Percentiles rank a stretch among this genome's conserved stretches.
These are phyloP conservation scores for Onychorhynchus coronatus DNA, from an alignment of 2,113 vertebrate genomes.

Conservation along the genomic window DNA sequence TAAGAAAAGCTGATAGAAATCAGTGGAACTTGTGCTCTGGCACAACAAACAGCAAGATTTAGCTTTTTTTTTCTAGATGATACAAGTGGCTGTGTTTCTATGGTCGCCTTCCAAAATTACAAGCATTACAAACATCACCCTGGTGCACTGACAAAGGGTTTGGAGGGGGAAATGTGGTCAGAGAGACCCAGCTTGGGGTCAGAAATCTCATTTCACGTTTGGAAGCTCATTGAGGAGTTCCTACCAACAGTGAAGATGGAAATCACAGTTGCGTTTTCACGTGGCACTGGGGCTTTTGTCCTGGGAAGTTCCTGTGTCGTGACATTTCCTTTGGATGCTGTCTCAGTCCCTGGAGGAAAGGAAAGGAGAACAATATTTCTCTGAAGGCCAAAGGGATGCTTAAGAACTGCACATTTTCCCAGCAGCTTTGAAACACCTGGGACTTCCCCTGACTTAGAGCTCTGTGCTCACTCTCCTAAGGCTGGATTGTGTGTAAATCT, in stretches of 20 bases:
- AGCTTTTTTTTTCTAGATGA: neutral
- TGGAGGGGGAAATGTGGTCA: neutral
- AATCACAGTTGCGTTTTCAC: neutral
- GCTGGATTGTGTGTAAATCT: accelerated
- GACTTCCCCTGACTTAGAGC: neutral
- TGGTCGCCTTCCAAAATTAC: no score
- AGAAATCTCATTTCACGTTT: neutral
- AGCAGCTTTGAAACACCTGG: neutral
- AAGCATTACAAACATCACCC: neutral
- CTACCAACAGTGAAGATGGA: neutral
- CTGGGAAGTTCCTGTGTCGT: neutral
- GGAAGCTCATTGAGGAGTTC: neutral
- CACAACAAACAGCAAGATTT: neutral
- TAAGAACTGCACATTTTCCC: neutral
- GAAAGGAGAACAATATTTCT: neutral
- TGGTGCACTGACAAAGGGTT: neutral
- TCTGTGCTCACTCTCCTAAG: neutral
- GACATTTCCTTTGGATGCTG: neutral
- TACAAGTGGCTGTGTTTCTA: neutral
- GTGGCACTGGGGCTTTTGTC: neutral
- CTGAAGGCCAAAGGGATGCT: neutral
- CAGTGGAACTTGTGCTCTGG: neutral
- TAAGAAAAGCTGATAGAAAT: neutral
- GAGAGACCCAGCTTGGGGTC: neutral
- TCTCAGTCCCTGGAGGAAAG: neutral